Evolutionary conservation across 1,140 invertebrate species (phyloP), one percentile per base, ranked within the genome.

Genomic region (Ylistrum balloti): DNA sequence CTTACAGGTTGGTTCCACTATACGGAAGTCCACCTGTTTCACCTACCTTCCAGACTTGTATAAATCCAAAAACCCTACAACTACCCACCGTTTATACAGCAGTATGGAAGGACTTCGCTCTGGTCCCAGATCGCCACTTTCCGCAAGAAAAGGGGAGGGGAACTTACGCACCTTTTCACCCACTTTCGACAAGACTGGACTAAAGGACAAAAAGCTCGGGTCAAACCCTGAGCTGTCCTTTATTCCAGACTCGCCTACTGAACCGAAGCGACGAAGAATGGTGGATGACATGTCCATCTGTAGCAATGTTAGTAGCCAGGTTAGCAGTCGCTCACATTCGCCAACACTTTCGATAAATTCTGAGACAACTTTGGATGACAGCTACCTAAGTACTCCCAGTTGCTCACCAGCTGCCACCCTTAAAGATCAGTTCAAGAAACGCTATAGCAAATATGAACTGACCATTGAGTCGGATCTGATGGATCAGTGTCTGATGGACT

Each of bases 401-500:
- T 89, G 41, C 86, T 93, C 93, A 35, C 92, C 94, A 28, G 90
- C 92, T 33, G 88, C 91, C 22, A 91, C 91, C 10, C 86, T 93
- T 28, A 91, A 89, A 48, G 88, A 91, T 1, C 92, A 93, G 48
- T 93, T 92, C 90, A 91, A 90, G 35, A 92, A 91, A 87, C 91
- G 88, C 88, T 94, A 93, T 88, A 94, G 93, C 88, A 95, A 95
- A 90, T 97, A 98, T 96, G 98, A 98, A 95, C 98, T 99, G 94
- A 98, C 98, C 98, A 98, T 98, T 92, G 97, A 98, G 74, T 97
- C 98, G 94, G 95, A 96, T 88, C 97, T 98, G 94, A 97, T 98
- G 96, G 99, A 99, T 96, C 97, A 98, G 95, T 99, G 98, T 96
- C 98, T 99, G 94, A 99, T 99, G 98, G 98, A 98, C 96, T 98